Percentiles rank a stretch among this genome's conserved stretches.
Conservation (phyloP, 2,113 vertebrate genomes). For the Cyprinodon tularosa region DNA sequence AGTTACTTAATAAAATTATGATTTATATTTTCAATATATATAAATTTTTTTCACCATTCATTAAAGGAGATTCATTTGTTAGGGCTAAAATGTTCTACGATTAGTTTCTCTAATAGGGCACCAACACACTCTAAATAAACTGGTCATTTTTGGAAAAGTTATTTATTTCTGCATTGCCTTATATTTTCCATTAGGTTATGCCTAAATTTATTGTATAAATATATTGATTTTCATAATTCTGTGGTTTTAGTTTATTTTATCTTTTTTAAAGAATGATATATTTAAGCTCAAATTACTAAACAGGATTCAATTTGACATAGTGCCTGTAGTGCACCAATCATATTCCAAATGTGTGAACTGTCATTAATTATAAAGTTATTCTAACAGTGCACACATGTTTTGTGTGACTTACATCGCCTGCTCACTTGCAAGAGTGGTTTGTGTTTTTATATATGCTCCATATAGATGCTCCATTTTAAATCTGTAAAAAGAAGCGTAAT, state of each 20-base stretch:
- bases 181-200: neutral
- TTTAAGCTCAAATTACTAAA: neutral
- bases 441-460: no score
- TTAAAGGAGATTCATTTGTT: neutral
- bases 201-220: no score
- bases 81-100: no score
- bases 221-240: neutral
- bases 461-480: neutral
- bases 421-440: no score
- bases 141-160: neutral
- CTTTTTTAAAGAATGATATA: neutral
- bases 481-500: neutral
- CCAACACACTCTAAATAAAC: neutral
- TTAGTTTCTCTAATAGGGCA: neutral
- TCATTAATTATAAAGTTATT: neutral
- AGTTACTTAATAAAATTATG: neutral
- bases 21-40: neutral
- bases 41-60: neutral
- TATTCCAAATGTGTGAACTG: neutral
- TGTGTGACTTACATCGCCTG: neutral
- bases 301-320: neutral
- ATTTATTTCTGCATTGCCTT: neutral
- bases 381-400: neutral
- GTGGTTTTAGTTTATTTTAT: neutral
- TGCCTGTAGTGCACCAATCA: neutral